Evolutionary conservation across 2,797 vertebrate species (phyloP).

Genomic region (Uromys caudimaculatus): DNA sequence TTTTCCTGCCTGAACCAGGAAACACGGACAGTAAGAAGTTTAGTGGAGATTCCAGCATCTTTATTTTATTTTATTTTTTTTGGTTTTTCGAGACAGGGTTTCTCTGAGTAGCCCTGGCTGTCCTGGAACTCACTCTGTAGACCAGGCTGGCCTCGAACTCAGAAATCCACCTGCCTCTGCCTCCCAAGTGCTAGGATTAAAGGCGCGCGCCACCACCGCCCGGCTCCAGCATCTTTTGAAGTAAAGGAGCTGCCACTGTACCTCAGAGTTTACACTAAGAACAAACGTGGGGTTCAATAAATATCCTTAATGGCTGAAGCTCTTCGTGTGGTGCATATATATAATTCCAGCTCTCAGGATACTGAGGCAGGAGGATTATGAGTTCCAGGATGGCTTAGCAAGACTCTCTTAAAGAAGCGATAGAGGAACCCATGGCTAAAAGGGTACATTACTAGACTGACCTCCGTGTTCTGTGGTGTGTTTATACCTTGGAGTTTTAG

Average conservation of each 20-base stretch:
- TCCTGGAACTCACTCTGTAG: too few species aligned
- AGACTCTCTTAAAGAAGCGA: not conserved
- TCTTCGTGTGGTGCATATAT: not conserved
- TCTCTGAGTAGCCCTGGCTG: too few species aligned
- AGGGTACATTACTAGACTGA: not conserved
- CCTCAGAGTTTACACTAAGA: constrained; percentile 67
- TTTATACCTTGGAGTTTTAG: not conserved
- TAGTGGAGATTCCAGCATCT: constrained; percentile 58
- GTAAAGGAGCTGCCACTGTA: constrained; percentile 62
- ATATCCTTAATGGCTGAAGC: constrained; percentile 10
- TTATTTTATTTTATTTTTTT: too few species aligned
- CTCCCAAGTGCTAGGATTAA: too few species aligned
- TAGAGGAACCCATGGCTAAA: constrained; percentile 33
- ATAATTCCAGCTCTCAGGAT: not conserved
- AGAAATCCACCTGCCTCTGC: too few species aligned
- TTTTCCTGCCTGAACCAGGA: constrained; percentile 65
- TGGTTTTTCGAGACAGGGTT: too few species aligned
- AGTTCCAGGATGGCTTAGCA: not conserved
- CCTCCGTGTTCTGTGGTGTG: not conserved
- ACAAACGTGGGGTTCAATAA: constrained; percentile 63
- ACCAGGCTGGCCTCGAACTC: too few species aligned
- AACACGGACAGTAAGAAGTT: constrained; percentile 51
- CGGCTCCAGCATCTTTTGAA: constrained; percentile 53
- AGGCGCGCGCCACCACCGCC: too few species aligned
- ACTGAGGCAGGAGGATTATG: not conserved